Percentiles rank a stretch among this genome's conserved stretches.
These are phyloP conservation scores for Candidula unifasciata DNA, from an alignment of 2,888 invertebrate genomes.

Conservation along the genomic window DNA sequence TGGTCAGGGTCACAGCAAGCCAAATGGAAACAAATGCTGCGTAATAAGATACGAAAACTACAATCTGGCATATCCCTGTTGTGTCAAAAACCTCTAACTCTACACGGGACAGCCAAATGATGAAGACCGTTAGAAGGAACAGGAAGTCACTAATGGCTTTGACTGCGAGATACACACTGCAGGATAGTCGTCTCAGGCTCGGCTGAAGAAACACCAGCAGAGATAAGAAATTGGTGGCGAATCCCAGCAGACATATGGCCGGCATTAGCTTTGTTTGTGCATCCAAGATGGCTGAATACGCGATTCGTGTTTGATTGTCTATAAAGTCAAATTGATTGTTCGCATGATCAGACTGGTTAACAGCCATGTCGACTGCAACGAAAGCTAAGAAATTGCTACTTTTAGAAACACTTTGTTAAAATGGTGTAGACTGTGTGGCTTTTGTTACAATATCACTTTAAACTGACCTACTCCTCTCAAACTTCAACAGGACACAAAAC, in stretches of 20 bases:
- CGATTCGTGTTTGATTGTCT: not conserved
- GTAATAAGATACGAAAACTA: constrained; percentile 75
- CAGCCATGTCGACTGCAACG: not conserved
- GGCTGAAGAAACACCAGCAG: constrained; percentile 66
- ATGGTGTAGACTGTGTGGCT: not conserved
- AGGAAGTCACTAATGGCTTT: constrained; percentile 36
- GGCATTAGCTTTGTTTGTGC: constrained; percentile 3
- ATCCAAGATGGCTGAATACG: not conserved
- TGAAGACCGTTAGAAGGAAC: constrained; percentile 23
- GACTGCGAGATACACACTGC: constrained; percentile 66
- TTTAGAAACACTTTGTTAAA: not conserved
- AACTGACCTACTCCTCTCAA: too few relatives aligned
- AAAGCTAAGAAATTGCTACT: too few relatives aligned
- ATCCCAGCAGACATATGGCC: constrained; percentile 26
- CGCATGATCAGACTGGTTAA: not conserved
- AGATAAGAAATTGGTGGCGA: constrained; percentile 16
- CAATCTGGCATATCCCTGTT: constrained; percentile 77
- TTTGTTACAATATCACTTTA: too few relatives aligned
- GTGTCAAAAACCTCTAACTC: constrained; percentile 71
- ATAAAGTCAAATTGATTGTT: not conserved
- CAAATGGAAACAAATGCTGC: constrained; percentile 76
- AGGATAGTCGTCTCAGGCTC: constrained; percentile 76
- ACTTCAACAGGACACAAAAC: too few relatives aligned
- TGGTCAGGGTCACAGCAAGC: constrained; percentile 72
- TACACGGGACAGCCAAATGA: constrained; percentile 24